Evolutionary conservation across 2,113 vertebrate genomes (phyloP).

Genomic region (Coracopsis vasa): DNA sequence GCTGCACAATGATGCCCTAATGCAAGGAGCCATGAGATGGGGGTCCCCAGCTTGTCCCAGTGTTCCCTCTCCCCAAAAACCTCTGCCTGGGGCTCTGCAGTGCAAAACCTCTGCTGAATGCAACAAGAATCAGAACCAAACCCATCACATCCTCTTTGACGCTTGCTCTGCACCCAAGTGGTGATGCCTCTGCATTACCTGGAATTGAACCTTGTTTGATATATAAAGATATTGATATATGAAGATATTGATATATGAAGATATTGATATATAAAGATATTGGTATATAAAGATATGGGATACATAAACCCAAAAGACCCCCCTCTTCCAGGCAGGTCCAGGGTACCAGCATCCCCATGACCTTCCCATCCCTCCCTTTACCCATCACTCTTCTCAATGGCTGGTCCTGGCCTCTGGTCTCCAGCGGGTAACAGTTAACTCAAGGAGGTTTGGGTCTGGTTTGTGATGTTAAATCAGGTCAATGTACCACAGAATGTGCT

Average conservation of each 20-base stretch:
- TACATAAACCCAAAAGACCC: background rate
- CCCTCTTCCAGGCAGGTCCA: background rate
- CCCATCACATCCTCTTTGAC: fast-evolving
- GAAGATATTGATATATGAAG: background rate
- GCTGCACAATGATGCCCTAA: background rate
- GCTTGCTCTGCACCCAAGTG: background rate
- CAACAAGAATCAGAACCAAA: background rate
- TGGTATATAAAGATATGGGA: too few species aligned
- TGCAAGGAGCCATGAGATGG: background rate
- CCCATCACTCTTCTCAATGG: background rate
- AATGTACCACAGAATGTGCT: background rate
- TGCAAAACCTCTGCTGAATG: background rate
- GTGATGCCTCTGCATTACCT: background rate
- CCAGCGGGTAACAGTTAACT: background rate
- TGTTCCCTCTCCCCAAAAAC: background rate
- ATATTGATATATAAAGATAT: background rate
- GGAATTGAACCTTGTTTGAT: background rate
- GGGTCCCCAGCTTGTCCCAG: background rate
- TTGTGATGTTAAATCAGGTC: constrained; percentile 35
- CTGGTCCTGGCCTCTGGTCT: background rate
- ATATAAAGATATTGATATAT: too few species aligned
- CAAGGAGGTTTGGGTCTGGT: background rate
- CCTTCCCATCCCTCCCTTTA: background rate
- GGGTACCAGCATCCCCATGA: fast-evolving
- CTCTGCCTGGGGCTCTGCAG: background rate